These are phyloP conservation scores for Temnothorax rugatulus DNA, from an alignment of 2,888 invertebrate genomes.

Conservation along the genomic window DNA sequence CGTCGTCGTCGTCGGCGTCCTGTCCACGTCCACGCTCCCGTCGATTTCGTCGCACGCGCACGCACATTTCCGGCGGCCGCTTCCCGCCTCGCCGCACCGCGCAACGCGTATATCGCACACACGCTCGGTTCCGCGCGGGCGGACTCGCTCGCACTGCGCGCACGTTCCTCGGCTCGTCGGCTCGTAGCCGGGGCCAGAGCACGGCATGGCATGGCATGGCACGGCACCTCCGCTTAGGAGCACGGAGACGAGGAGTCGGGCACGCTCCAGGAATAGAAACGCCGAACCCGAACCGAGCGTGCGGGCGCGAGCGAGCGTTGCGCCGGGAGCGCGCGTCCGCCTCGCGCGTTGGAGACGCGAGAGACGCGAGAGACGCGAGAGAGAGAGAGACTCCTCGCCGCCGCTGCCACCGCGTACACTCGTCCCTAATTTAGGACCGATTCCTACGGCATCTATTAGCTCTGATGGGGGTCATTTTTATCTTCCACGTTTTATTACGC, in stretches of 20 bases:
- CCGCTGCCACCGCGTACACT: neutral
- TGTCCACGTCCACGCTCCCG: slow-evolving; percentile 64
- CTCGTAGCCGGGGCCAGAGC: slow-evolving; percentile 68
- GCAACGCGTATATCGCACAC: slow-evolving; percentile 71
- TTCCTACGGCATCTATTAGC: slow-evolving; percentile 35
- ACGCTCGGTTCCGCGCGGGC: slow-evolving; percentile 75
- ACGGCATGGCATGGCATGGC: slow-evolving; percentile 3
- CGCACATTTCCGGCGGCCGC: slow-evolving; percentile 59
- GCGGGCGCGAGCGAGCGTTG: slow-evolving; percentile 31
- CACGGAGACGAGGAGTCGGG: slow-evolving; percentile 81
- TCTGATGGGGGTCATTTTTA: slow-evolving; percentile 9
- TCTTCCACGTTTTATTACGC: neutral
- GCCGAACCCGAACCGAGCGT: slow-evolving; percentile 76
- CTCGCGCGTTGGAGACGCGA: neutral
- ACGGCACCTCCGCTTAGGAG: slow-evolving; percentile 81
- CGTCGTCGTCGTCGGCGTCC: slow-evolving; percentile 28
- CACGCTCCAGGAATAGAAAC: slow-evolving; percentile 86
- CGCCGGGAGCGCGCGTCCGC: slow-evolving; percentile 16
- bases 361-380: neutral
- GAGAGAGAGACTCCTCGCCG: neutral
- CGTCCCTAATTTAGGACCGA: slow-evolving; percentile 52
- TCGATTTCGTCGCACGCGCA: slow-evolving; percentile 74
- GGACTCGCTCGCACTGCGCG: slow-evolving; percentile 65
- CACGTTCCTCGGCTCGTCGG: slow-evolving; percentile 77
- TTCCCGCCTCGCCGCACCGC: slow-evolving; percentile 14